A percentile compares a stretch with the other conserved stretches of the same genome.
Evolutionary conservation across 2,797 vertebrate species (phyloP).

Genomic region (Nannoperca australis): DNA sequence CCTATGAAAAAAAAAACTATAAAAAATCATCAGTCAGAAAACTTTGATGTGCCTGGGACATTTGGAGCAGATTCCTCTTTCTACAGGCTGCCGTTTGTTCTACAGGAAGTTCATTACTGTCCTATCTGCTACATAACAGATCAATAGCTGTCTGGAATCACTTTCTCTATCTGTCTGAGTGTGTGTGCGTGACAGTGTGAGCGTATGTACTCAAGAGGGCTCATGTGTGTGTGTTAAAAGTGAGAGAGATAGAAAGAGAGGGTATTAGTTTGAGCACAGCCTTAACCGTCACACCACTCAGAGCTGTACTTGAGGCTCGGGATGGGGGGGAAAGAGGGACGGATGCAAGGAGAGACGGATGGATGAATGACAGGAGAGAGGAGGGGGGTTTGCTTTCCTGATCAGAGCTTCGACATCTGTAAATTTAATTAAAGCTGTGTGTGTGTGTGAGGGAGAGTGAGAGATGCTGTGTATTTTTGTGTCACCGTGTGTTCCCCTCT

Average conservation of each 20-base stretch:
- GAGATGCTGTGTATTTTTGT: conserved; percentile 44
- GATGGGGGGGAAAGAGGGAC: conserved; percentile 26
- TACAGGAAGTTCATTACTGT: conserved; percentile 73
- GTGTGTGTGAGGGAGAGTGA: conserved; percentile 48
- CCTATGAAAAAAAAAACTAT: conserved; percentile 31
- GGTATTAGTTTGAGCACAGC: conserved; percentile 38
- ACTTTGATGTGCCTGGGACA: conserved; percentile 35
- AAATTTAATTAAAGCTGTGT: conserved; percentile 74
- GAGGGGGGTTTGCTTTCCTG: conserved; percentile 59
- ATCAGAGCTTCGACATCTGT: conserved; percentile 73
- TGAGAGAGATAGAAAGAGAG: conserved; percentile 29
- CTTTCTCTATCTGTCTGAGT: conserved; percentile 40
- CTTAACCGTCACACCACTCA: conserved; percentile 43
- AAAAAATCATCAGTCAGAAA: conserved; percentile 40
- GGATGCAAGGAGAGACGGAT: conserved; percentile 39
- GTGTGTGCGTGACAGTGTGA: conserved; percentile 32
- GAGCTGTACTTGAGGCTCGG: conserved; percentile 32
- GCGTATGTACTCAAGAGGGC: conserved; percentile 1
- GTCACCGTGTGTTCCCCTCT: conserved; percentile 54
- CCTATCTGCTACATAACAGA: conserved; percentile 64
- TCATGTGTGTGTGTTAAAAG: conserved; percentile 1
- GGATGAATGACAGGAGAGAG: conserved; percentile 60
- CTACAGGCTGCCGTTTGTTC: conserved; percentile 52
- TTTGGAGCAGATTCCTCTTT: conserved; percentile 39
- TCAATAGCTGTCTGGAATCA: conserved; percentile 76